Conservation (phyloP, 2,888 invertebrate genomes). For the Monochamus alternatus region DNA sequence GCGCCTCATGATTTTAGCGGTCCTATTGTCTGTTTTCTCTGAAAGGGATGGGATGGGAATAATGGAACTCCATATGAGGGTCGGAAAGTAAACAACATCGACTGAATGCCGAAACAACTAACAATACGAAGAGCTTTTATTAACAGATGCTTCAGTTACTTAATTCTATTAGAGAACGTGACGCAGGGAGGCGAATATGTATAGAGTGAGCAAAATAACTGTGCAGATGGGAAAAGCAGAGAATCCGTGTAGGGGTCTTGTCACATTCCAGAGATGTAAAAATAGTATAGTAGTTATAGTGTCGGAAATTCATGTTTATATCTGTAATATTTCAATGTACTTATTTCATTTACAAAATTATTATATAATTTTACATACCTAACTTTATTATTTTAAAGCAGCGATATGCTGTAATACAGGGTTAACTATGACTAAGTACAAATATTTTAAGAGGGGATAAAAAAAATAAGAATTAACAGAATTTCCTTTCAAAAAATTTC, state of each 20-base stretch:
- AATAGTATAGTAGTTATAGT: too few species aligned
- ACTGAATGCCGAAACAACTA: conserved; percentile 1
- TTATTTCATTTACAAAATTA: not conserved
- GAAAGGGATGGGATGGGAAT: not conserved
- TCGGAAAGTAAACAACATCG: conserved; percentile 1
- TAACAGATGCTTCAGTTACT: conserved; percentile 1
- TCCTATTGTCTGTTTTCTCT: not conserved
- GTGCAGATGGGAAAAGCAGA: not conserved
- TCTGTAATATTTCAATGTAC: too few species aligned
- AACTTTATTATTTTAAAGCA: not conserved
- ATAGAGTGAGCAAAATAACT: not conserved
- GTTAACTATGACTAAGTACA: too few species aligned
- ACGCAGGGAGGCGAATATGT: not conserved
- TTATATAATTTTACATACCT: not conserved
- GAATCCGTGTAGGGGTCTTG: too few species aligned
- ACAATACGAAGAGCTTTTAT: not conserved
- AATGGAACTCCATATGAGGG: conserved; percentile 1
- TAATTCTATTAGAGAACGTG: not conserved
- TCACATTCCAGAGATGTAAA: too few species aligned
- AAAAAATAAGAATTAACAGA: too few species aligned
- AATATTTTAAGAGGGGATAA: too few species aligned
- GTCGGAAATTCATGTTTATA: too few species aligned
- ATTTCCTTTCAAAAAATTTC: too few species aligned
- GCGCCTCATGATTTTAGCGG: not conserved
- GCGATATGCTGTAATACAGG: too few species aligned